Base-by-base conservation (phyloP, 1,140 invertebrate genomes). In the Antheraea mylitta region DNA sequence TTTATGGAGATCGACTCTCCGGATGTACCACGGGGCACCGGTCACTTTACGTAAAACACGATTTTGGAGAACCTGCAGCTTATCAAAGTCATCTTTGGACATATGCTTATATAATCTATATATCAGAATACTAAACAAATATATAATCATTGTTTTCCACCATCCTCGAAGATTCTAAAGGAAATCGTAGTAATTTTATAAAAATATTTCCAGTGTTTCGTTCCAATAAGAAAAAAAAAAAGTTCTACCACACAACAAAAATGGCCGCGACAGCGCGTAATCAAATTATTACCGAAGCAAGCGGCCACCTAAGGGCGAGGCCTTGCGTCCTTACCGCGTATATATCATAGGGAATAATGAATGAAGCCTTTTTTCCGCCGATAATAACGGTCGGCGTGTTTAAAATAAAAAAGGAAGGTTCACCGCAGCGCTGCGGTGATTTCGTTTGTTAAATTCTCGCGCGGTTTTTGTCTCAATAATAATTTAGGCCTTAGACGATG, bases 271-370 rank as follows among this genome's bases (percentile, higher is more conserved):
- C 11, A 13, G 59, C 22, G 61, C 30, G 66, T 74, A 74, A 74
- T 70, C 72, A 74, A 74, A 74, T 74, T 68, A 74, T 74, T 70
- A 42, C 63, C 30, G 42, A 64, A 72, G 64, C 71, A 66, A 19
- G n/a, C 45, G 63, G 37, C 16, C 38, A 68, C 37, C 59, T 64
- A 38, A 72, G 63, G 70, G 70, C 67, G 66, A 58, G 13, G 59
- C 22, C 61, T 37, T 18, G 61, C 30, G 37, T 66, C 70, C 71
- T 64, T 69, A 18, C 66, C 65, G 64, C 18, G 69, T 70, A 69
- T 76, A 73, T 76, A 76, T 76, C 74, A 71, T 67, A 68, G 38
- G 69, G 69, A 73, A 72, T 76, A 76, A 76, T 76, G 71, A 73
- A 76, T 71, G 71, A 76, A 73, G 66, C 69, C 69, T 73, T 73